Conservation (phyloP, 2,113 vertebrate genomes). For the Bubalus kerabau region DNA sequence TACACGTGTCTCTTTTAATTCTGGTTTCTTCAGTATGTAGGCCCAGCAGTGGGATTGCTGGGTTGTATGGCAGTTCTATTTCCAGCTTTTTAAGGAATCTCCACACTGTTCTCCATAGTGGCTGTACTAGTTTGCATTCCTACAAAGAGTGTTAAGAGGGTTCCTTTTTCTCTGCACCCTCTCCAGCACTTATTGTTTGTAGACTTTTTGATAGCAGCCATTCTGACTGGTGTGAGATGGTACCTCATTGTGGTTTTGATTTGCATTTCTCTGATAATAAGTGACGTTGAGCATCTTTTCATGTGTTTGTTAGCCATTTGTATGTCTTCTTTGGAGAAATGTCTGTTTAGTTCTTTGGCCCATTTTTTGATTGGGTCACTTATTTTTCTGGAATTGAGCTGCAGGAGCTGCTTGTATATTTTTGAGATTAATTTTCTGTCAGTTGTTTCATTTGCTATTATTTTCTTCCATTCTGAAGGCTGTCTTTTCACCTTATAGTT, state of each 20-base stretch:
- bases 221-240: background rate
- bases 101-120: background rate
- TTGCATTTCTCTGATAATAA: background rate
- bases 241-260: background rate
- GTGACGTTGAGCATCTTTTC: background rate
- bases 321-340: background rate
- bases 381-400: background rate
- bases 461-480: background rate
- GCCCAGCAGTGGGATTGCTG: background rate
- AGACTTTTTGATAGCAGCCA: background rate
- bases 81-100: background rate
- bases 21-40: fast-evolving
- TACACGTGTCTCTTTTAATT: background rate
- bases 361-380: background rate
- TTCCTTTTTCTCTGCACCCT: background rate
- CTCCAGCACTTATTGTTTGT: background rate
- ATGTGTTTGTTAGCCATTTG: background rate
- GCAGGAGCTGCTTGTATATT: background rate
- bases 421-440: background rate
- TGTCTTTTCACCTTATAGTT: background rate
- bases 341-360: background rate
- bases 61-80: background rate
- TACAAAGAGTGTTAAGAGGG: background rate
- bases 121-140: background rate
- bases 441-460: background rate